A percentile compares a stretch with the other conserved stretches of the same genome.
Conservation (phyloP, 2,113 vertebrate species). For the Phoenicopterus ruber region DNA sequence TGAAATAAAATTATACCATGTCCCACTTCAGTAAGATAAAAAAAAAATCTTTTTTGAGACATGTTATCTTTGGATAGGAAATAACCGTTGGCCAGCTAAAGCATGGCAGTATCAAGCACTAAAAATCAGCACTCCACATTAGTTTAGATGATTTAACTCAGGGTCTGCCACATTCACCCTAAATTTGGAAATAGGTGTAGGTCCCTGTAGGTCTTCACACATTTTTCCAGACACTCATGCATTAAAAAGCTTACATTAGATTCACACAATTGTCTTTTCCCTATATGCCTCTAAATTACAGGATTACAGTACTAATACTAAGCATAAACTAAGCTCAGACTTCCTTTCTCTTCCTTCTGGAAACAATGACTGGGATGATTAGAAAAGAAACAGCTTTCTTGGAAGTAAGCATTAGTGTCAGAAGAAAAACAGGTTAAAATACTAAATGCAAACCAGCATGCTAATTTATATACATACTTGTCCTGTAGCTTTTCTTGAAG, state of each 20-base stretch:
- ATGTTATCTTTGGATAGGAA: neutral
- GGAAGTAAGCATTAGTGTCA: neutral
- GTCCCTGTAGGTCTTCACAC: neutral
- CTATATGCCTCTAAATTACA: neutral
- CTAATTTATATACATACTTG: neutral
- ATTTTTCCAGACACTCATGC: neutral
- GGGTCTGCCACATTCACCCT: neutral
- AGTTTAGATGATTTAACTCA: neutral
- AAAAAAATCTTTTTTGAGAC: neutral
- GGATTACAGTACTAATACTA: neutral
- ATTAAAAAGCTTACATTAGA: neutral
- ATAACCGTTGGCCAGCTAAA: neutral
- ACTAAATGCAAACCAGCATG: neutral
- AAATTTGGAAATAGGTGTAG: neutral
- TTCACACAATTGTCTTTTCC: neutral
- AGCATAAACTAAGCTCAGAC: neutral
- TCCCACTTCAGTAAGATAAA: neutral
- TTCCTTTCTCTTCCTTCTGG: neutral
- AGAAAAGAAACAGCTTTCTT: neutral
- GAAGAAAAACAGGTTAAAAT: neutral
- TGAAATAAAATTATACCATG: constrained; percentile 42
- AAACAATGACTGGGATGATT: neutral
- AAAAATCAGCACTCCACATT: neutral
- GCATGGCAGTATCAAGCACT: neutral
- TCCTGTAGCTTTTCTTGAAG: neutral